Evolutionary conservation across 2,113 vertebrate genomes (phyloP).

Genomic region (Meleagris gallopavo): DNA sequence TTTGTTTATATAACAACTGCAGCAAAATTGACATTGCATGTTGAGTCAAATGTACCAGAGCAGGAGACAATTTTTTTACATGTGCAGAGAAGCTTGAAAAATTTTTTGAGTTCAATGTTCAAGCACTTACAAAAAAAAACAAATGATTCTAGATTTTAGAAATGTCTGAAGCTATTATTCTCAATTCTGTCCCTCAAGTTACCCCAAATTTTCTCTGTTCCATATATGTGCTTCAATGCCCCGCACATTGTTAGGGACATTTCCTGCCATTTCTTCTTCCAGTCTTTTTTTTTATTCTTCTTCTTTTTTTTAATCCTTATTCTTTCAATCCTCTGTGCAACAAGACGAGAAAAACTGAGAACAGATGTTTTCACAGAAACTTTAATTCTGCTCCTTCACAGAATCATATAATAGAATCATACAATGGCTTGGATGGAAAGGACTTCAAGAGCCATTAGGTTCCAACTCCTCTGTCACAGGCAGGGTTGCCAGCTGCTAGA

Average conservation of each 20-base stretch:
- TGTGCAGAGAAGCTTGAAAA: constrained; percentile 47
- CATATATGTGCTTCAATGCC: not conserved
- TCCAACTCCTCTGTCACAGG: too few relatives aligned
- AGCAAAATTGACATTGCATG: constrained; percentile 63
- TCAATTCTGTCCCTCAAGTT: constrained; percentile 47
- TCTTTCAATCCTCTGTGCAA: not conserved
- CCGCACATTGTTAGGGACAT: not conserved
- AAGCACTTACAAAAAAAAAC: constrained; percentile 53
- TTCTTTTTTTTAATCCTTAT: not conserved
- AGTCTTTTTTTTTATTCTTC: too few relatives aligned
- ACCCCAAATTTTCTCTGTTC: constrained; percentile 23
- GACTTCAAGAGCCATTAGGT: too few relatives aligned
- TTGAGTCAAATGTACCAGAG: constrained; percentile 64
- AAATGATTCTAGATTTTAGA: constrained; percentile 39
- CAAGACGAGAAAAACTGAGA: not conserved
- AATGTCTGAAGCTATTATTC: constrained; percentile 37
- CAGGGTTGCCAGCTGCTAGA: too few relatives aligned
- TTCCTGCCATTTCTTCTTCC: not conserved
- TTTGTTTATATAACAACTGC: constrained; percentile 45
- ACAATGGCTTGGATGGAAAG: too few relatives aligned
- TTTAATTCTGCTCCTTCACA: not conserved
- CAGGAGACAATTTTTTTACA: constrained; percentile 32
- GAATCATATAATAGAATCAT: too few relatives aligned
- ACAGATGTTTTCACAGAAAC: not conserved
- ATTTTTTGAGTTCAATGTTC: constrained; percentile 32